Evolutionary conservation across 1,140 invertebrate genomes (phyloP).

Genomic region (Pomacea maculata): DNA sequence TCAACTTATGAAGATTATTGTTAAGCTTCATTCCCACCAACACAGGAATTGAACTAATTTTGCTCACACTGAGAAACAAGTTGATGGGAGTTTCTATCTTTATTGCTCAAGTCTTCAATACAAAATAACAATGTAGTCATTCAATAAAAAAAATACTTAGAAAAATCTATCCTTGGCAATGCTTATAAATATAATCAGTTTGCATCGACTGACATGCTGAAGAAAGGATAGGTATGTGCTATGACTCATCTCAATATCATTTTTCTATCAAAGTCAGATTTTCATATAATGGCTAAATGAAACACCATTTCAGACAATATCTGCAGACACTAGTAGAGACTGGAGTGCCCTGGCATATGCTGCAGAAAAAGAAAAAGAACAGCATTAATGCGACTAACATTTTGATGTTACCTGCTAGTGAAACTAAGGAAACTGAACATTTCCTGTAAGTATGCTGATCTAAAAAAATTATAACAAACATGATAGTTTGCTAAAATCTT

Average conservation of each 20-base stretch:
- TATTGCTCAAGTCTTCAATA: too few species aligned
- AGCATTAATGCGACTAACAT: neutral
- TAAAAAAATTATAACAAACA: neutral
- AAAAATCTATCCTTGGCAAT: too few species aligned
- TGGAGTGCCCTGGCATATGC: slow-evolving; percentile 59
- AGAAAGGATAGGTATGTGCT: neutral
- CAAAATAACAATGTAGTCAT: too few species aligned
- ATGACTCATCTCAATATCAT: neutral
- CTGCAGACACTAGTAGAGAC: slow-evolving; percentile 52
- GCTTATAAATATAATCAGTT: neutral
- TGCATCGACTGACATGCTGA: neutral
- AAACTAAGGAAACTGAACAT: neutral
- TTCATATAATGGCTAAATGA: neutral
- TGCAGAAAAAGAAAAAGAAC: slow-evolving; percentile 39
- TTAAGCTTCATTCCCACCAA: too few species aligned
- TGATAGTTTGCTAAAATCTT: neutral
- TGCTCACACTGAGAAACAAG: too few species aligned
- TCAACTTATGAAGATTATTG: too few species aligned
- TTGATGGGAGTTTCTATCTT: too few species aligned
- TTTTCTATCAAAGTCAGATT: neutral
- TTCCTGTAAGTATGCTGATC: neutral
- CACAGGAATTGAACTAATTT: too few species aligned
- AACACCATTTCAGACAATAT: slow-evolving; percentile 32
- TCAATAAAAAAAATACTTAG: too few species aligned
- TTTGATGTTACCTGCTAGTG: too few species aligned